Evolutionary conservation across 2,797 vertebrate genomes (phyloP).

Genomic region (Poeciliopsis paucimaculata): DNA sequence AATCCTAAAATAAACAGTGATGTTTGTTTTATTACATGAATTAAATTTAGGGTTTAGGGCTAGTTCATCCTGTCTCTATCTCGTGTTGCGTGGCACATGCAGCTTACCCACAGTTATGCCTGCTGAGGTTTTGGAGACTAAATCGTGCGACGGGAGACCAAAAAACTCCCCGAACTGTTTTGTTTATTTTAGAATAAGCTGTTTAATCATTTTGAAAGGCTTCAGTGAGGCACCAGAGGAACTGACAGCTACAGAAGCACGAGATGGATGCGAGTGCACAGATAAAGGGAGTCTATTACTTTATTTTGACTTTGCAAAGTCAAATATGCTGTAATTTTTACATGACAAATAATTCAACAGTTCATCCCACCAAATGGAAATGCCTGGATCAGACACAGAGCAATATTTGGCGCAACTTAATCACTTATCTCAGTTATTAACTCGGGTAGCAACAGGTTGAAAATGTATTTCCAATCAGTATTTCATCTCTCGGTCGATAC

Average conservation of each 20-base stretch:
- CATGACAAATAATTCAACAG: slow-evolving; percentile 7
- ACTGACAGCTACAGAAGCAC: slow-evolving; percentile 35
- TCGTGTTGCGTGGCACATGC: slow-evolving; percentile 47
- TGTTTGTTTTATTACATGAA: neutral
- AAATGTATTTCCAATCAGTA: slow-evolving; percentile 37
- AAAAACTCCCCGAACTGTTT: slow-evolving; percentile 26
- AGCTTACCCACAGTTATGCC: slow-evolving; percentile 40
- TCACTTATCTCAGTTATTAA: slow-evolving; percentile 36
- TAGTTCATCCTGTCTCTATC: slow-evolving; percentile 44
- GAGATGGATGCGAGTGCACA: slow-evolving; percentile 23
- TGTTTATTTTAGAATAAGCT: slow-evolving; percentile 23
- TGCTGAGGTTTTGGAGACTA: slow-evolving; percentile 36
- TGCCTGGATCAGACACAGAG: neutral
- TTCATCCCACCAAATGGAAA: neutral
- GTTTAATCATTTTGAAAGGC: slow-evolving; percentile 61
- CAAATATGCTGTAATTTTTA: slow-evolving; percentile 25
- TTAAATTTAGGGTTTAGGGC: neutral
- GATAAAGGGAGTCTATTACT: slow-evolving; percentile 15
- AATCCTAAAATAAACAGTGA: neutral
- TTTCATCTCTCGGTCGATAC: slow-evolving; percentile 56
- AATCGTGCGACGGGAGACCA: slow-evolving; percentile 15
- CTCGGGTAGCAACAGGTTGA: slow-evolving; percentile 29
- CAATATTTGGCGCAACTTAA: slow-evolving; percentile 39
- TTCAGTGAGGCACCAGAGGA: slow-evolving; percentile 37
- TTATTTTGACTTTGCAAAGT: slow-evolving; percentile 26